These are phyloP conservation scores for Labroides dimidiatus DNA, from an alignment of 2,797 vertebrate genomes.

Conservation along the genomic window DNA sequence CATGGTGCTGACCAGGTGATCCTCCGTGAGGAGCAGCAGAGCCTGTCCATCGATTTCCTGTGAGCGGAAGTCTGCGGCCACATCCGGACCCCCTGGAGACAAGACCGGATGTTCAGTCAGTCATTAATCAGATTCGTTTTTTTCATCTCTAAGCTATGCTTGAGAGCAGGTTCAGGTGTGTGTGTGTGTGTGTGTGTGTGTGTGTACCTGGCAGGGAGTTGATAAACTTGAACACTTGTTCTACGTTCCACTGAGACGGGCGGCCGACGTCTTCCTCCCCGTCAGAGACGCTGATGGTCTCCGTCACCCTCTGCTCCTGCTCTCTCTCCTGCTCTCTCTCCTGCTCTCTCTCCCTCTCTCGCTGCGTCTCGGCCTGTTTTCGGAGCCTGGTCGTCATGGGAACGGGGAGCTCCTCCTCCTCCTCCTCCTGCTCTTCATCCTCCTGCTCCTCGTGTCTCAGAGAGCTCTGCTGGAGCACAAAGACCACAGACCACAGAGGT, in stretches of 20 bases:
- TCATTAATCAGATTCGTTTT: too few species aligned
- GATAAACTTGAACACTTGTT: conserved; percentile 93
- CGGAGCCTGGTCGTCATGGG: conserved; percentile 92
- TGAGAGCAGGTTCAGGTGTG: too few species aligned
- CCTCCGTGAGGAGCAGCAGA: conserved; percentile 92
- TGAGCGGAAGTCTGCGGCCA: conserved; percentile 89
- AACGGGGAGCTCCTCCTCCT: conserved; percentile 82
- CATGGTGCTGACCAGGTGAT: conserved; percentile 95
- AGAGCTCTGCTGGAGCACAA: conserved; percentile 31
- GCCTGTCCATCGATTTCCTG: conserved; percentile 96
- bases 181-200: not conserved
- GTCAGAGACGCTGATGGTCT: conserved; percentile 57
- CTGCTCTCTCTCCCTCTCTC: conserved; percentile 70
- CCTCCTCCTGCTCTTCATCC: conserved; percentile 44
- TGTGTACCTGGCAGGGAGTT: conserved; percentile 90
- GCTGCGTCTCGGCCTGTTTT: conserved; percentile 84
- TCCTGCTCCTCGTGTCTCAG: conserved; percentile 47
- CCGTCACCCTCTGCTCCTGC: too few species aligned
- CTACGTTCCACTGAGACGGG: conserved; percentile 90
- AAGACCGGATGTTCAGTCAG: not conserved
- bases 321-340: conserved; percentile 8
- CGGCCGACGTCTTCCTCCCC: conserved; percentile 78
- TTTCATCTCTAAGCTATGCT: too few species aligned
- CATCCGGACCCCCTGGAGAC: conserved; percentile 86
- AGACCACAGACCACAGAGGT: not conserved